Evolutionary conservation across 1,140 invertebrate species (phyloP).

Genomic region (Camponotus floridanus): DNA sequence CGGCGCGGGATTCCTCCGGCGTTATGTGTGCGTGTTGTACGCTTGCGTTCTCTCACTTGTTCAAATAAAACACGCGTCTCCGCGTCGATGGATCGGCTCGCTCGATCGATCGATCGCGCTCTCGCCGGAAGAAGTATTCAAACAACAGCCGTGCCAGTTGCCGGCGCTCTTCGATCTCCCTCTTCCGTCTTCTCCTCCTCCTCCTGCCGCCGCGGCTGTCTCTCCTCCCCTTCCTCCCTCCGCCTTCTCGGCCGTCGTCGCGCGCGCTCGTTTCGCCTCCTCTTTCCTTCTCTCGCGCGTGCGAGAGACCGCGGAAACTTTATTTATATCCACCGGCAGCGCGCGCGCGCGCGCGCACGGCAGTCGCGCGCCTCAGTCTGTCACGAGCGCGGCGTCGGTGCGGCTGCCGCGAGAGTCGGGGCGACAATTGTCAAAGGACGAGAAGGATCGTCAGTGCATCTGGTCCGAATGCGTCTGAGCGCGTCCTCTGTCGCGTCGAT

Average conservation of each 20-base stretch:
- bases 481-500: neutral
- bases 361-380: slow-evolving; percentile 63
- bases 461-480: slow-evolving; percentile 6
- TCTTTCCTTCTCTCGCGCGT: slow-evolving; percentile 64
- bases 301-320: slow-evolving; percentile 56
- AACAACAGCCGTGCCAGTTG: slow-evolving; percentile 38
- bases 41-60: neutral
- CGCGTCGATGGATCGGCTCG: neutral
- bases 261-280: slow-evolving; percentile 30
- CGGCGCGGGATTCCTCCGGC: slow-evolving; percentile 15
- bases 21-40: neutral
- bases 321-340: slow-evolving; percentile 64
- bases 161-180: slow-evolving; percentile 42
- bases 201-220: neutral
- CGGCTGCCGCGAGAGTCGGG: slow-evolving; percentile 14
- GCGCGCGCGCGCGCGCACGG: neutral
- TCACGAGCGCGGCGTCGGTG: slow-evolving; percentile 53
- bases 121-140: slow-evolving; percentile 33
- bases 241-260: slow-evolving; percentile 5
- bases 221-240: slow-evolving; percentile 20
- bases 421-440: neutral
- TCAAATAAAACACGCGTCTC: neutral
- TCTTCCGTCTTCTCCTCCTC: slow-evolving; percentile 25
- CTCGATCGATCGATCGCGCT: neutral
- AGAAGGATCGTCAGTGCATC: neutral